Conservation (phyloP, 2,113 vertebrate species). For the Chaetura pelagica region DNA sequence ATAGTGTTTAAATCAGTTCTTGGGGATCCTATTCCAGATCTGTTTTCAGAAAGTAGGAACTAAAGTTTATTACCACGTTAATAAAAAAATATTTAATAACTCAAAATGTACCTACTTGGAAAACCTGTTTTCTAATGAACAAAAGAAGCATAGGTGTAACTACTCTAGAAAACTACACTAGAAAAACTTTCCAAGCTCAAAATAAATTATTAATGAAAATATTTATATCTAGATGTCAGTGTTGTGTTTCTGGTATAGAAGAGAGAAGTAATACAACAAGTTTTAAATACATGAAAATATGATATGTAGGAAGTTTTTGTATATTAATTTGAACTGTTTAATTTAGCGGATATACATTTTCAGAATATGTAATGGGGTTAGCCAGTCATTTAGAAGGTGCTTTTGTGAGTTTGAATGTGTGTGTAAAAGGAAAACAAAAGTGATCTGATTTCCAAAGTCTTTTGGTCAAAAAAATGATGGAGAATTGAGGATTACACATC, state of each 20-base stretch:
- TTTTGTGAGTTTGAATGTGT: neutral
- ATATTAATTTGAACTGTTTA: neutral
- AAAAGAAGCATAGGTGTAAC: neutral
- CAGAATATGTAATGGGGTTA: neutral
- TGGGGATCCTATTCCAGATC: neutral
- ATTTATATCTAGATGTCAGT: neutral
- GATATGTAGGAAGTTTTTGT: neutral
- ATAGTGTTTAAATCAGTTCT: neutral
- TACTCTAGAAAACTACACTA: neutral
- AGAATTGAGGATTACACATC: neutral
- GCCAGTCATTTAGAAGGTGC: neutral
- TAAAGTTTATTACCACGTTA: neutral
- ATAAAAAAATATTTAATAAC: neutral
- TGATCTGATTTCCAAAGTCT: neutral
- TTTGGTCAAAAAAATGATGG: neutral
- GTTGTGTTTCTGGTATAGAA: neutral
- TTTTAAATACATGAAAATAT: neutral
- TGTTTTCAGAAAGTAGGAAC: neutral
- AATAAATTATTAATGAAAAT: neutral
- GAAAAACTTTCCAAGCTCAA: neutral
- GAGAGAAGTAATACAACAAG: neutral
- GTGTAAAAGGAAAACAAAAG: neutral
- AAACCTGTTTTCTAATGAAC: neutral
- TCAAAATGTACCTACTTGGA: neutral
- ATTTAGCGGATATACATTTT: neutral